Evolutionary conservation across 2,113 vertebrate species (phyloP), one percentile per base, ranked within the genome.

Genomic region (Paratilapia polleni): DNA sequence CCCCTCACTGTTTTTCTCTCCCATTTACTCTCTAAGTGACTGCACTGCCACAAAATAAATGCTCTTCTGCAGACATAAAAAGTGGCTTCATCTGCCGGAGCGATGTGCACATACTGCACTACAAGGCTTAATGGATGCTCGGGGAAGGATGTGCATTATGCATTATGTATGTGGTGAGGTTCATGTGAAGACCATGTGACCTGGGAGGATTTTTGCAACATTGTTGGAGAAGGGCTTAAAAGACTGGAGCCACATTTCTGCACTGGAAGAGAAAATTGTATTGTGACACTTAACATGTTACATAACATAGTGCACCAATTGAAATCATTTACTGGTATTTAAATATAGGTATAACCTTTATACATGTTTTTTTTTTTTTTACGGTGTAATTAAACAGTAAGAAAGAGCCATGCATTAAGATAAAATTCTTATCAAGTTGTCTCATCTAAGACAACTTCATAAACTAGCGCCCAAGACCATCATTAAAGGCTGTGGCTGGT

Each of bases 81-180:
- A 64, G 41, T 8, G 9, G 49, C 10, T 73, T 73, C 6, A 52
- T 73, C 49, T 73, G 43, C 10, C 24, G 1, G 6, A 60, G 68
- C 58, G 77, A 86, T 74, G 61, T 82, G 68, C 82, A 74, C 31
- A 77, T 78, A 22, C 57, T 31, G 79, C 70, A 43, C 26, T 22
- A 49, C 77, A n/a, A 24, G 66, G 36, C 70, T 58, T 80, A 83
- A 86, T 85, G 80, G 85, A 80, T 64, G 75, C 41, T 84, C 5
- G 9, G 43, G 78, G 47, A 56, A 31, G 43, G 20, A 57, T 61
- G 81, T 87, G 76, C 59, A 87, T 87, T 87, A 82, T 84, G 54
- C 57, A 82, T 84, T 28, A 34, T 36, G 56, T 36, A 78, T 4
- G 41, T 15, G 6, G 15, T 60, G 17, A 62, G 56, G 77, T 74